These are phyloP conservation scores for Alethe castanea DNA, from an alignment of 2,113 vertebrate species.

Conservation along the genomic window DNA sequence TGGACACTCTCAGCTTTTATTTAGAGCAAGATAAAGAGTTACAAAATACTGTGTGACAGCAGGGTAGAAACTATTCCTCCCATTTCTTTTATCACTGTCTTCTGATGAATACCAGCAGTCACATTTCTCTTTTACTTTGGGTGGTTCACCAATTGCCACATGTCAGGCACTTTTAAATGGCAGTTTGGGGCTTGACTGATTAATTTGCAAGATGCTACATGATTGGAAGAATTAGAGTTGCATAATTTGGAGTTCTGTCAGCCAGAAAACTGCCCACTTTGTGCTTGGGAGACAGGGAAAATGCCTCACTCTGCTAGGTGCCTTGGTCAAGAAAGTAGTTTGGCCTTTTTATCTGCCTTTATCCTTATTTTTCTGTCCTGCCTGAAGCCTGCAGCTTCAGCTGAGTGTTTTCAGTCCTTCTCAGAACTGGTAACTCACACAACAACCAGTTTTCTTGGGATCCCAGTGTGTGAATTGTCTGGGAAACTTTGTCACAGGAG, in stretches of 20 bases:
- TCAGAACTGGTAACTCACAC: not conserved
- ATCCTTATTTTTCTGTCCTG: not conserved
- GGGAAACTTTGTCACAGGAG: not conserved
- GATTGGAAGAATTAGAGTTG: constrained; percentile 6
- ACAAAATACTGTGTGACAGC: not conserved
- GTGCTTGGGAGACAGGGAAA: not conserved
- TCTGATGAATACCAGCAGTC: not conserved
- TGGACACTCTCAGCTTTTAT: not conserved
- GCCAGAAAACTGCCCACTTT: not conserved
- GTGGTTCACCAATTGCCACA: not conserved
- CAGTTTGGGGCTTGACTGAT: not conserved
- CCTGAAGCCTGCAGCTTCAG: not conserved
- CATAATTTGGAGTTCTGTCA: not conserved
- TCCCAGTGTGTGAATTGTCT: not conserved
- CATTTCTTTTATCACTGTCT: not conserved
- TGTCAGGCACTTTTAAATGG: not conserved
- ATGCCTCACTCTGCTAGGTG: not conserved
- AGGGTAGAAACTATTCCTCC: not conserved
- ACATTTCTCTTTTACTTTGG: not conserved
- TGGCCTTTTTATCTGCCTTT: not conserved
- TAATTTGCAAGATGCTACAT: constrained; percentile 20
- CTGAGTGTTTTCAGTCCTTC: not conserved
- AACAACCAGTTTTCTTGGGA: not conserved
- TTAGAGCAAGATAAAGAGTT: constrained; percentile 1
- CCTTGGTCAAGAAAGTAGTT: not conserved